These are phyloP conservation scores for Antitype chi DNA, from an alignment of 2,888 invertebrate genomes.

Conservation along the genomic window DNA sequence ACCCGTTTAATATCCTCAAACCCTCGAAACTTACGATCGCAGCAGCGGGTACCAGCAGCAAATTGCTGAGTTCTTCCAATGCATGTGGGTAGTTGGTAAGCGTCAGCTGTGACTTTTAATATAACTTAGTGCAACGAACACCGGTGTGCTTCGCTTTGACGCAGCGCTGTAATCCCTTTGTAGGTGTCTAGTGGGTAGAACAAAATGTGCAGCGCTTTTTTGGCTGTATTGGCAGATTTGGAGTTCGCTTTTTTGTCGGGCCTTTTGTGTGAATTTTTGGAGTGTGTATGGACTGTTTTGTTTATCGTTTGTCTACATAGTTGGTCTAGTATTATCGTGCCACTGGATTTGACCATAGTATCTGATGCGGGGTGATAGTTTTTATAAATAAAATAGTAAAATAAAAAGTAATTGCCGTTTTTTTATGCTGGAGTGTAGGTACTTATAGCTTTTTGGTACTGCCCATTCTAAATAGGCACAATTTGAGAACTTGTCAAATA, in stretches of 20 bases:
- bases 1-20: constrained; percentile 18
- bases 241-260: neutral
- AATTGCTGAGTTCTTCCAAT: constrained; percentile 49
- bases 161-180: constrained; percentile 28
- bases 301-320: constrained; percentile 1
- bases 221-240: constrained; percentile 12
- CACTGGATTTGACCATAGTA: neutral
- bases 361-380: too few relatives aligned
- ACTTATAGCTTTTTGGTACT: neutral
- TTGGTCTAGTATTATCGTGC: neutral
- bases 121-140: constrained; percentile 56
- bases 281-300: neutral
- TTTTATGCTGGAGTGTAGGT: neutral
- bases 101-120: constrained; percentile 66
- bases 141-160: constrained; percentile 27
- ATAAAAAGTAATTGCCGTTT: neutral
- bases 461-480: too few relatives aligned
- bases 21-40: constrained; percentile 21
- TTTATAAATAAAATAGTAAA: neutral
- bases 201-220: constrained; percentile 27
- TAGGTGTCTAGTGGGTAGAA: constrained; percentile 2
- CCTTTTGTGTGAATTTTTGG: neutral
- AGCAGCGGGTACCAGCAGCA: constrained; percentile 6
- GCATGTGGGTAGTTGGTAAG: constrained; percentile 26
- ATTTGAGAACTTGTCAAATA: neutral